phyloP scores from a whole-genome alignment of 2,113 vertebrate genomes.

The Ameiurus melas region DNA sequence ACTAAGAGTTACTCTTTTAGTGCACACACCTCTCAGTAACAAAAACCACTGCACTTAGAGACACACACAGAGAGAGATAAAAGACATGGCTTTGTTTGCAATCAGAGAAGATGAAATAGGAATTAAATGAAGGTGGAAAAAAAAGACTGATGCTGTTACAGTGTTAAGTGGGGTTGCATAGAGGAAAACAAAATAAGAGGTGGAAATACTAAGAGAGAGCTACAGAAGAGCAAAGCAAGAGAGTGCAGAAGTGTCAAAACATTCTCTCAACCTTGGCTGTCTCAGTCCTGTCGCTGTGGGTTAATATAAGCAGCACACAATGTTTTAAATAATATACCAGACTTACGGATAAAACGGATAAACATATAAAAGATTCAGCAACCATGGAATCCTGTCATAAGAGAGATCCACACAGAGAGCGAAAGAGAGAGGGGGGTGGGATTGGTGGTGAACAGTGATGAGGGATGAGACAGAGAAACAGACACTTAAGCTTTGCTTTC shows the following conservation, averaged over 20 bases:
- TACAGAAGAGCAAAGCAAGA: slow-evolving; percentile 45
- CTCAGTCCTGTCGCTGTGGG: slow-evolving; percentile 63
- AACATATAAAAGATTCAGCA: slow-evolving; percentile 74
- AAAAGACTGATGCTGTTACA: slow-evolving; percentile 17
- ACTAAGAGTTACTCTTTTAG: neutral
- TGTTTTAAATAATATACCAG: slow-evolving; percentile 71
- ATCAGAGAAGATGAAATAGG: slow-evolving; percentile 22
- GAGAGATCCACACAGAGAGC: slow-evolving; percentile 43
- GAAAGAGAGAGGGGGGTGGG: slow-evolving; percentile 27
- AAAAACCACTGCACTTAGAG: neutral
- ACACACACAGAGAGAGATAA: slow-evolving; percentile 17
- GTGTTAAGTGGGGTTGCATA: slow-evolving; percentile 20
- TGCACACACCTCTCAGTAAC: neutral
- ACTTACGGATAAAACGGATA: slow-evolving; percentile 71
- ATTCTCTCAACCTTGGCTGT: slow-evolving; percentile 52
- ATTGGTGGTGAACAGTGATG: slow-evolving; percentile 1
- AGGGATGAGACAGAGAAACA: slow-evolving; percentile 11
- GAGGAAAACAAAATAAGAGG: neutral
- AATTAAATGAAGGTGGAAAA: slow-evolving; percentile 18
- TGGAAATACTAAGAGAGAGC: slow-evolving; percentile 43
- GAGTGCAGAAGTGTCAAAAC: slow-evolving; percentile 31
- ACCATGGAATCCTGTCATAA: slow-evolving; percentile 58
- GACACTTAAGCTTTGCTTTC: slow-evolving; percentile 1
- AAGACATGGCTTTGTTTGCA: slow-evolving; percentile 11
- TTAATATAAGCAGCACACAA: slow-evolving; percentile 64